Evolutionary conservation across 1,140 invertebrate genomes (phyloP).

Genomic region (Acyrthosiphon pisum): DNA sequence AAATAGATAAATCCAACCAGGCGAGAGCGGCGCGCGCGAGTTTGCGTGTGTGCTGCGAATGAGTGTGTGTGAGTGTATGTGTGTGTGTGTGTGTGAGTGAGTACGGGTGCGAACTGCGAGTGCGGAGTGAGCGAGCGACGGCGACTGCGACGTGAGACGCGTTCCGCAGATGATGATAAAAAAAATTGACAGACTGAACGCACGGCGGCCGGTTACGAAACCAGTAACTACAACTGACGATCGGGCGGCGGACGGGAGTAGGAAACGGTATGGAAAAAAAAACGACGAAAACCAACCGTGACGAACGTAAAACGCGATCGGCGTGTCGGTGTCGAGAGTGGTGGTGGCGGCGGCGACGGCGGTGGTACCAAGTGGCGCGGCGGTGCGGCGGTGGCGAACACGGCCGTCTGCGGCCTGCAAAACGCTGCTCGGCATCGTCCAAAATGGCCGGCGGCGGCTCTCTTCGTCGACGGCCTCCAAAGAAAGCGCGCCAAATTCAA

Average conservation of each 20-base stretch:
- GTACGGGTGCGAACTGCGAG: not conserved
- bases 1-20: constrained; percentile 23
- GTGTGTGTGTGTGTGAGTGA: not conserved
- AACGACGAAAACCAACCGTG: constrained; percentile 18
- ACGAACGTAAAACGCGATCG: constrained; percentile 41
- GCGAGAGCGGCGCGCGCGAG: not conserved
- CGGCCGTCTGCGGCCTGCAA: not conserved
- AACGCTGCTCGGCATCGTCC: constrained; percentile 32
- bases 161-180: constrained; percentile 1
- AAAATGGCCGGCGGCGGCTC: constrained; percentile 39
- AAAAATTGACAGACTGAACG: constrained; percentile 1
- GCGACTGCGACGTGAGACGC: not conserved
- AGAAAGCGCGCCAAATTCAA: constrained; percentile 39
- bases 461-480: not conserved
- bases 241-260: not conserved
- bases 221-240: constrained; percentile 27
- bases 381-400: not conserved
- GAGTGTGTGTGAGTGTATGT: too few relatives aligned
- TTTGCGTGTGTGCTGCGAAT: not conserved
- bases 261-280: not conserved
- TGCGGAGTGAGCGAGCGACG: not conserved
- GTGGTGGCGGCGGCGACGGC: not conserved
- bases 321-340: not conserved
- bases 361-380: too few relatives aligned
- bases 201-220: constrained; percentile 42